phyloP scores from a whole-genome alignment of 1,140 invertebrate genomes.

The Drosophila funebris region DNA sequence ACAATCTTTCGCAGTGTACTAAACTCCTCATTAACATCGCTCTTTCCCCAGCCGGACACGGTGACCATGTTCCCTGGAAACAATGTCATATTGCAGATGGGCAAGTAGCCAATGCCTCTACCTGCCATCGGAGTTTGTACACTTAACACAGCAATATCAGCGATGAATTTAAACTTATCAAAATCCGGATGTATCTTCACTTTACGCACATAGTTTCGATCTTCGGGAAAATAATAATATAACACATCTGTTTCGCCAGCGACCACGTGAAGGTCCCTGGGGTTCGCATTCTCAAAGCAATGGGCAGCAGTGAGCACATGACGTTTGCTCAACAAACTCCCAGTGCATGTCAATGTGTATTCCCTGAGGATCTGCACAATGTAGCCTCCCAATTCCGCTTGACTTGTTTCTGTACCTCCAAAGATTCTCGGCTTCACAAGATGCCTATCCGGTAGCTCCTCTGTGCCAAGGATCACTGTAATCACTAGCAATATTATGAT shows the following conservation, averaged over 20 bases:
- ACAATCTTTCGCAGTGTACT: not conserved
- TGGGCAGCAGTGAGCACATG: slow-evolving; percentile 45
- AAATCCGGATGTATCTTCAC: slow-evolving; percentile 35
- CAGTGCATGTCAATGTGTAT: slow-evolving; percentile 17
- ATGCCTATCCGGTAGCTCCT: not conserved
- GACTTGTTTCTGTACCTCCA: not conserved
- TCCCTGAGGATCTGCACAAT: slow-evolving; percentile 22
- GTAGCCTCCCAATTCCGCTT: slow-evolving; percentile 25
- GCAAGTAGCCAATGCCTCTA: not conserved
- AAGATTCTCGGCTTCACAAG: slow-evolving; percentile 27
- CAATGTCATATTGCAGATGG: slow-evolving; percentile 11
- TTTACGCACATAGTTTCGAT: not conserved
- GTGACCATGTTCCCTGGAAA: not conserved
- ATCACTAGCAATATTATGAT: not conserved
- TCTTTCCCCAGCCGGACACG: slow-evolving; percentile 38
- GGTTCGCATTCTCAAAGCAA: slow-evolving; percentile 16
- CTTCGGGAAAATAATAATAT: not conserved
- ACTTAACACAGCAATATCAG: slow-evolving; percentile 45
- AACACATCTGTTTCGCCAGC: not conserved
- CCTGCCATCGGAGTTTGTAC: not conserved
- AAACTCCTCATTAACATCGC: not conserved
- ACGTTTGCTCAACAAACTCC: slow-evolving; percentile 11
- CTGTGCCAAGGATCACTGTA: not conserved
- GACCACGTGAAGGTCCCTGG: slow-evolving; percentile 8
- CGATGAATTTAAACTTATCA: slow-evolving; percentile 24